Conservation (phyloP, 2,113 vertebrate genomes). For the Aegotheles bennettii region DNA sequence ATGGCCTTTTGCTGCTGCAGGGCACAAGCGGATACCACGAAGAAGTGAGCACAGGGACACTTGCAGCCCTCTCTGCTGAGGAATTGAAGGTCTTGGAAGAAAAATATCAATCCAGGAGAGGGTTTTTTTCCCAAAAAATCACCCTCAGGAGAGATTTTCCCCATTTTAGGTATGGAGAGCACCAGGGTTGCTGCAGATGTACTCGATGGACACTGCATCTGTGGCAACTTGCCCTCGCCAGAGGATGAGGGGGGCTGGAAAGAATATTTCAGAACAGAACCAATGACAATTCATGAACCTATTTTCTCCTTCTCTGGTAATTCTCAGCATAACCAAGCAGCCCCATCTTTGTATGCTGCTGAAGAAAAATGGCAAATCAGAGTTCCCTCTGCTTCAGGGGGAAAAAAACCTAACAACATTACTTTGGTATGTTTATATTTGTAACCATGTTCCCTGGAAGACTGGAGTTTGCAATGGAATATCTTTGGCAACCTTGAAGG, state of each 20-base stretch:
- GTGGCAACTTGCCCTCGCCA: background rate
- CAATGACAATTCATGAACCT: background rate
- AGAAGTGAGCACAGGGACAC: background rate
- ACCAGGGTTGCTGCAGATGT: background rate
- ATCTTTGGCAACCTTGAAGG: background rate
- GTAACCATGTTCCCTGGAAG: background rate
- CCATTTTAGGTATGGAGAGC: background rate
- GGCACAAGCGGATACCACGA: background rate
- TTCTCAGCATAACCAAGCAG: background rate
- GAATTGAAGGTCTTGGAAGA: background rate
- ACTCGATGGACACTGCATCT: background rate
- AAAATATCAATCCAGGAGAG: background rate
- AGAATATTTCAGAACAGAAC: background rate
- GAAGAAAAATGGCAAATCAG: background rate
- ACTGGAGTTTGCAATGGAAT: background rate
- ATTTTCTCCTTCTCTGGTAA: background rate
- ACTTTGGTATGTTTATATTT: background rate
- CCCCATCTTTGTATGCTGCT: background rate
- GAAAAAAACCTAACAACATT: background rate
- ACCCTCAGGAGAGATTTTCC: background rate
- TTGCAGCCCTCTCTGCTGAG: background rate
- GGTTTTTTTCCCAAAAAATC: rapidly evolving
- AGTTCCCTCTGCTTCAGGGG: background rate
- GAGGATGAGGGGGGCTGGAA: background rate
- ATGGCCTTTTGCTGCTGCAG: background rate